Evolutionary conservation across 1,140 invertebrate species (phyloP), one percentile per base, ranked within the genome.

Genomic region (Pseudomyrmex pallidus): DNA sequence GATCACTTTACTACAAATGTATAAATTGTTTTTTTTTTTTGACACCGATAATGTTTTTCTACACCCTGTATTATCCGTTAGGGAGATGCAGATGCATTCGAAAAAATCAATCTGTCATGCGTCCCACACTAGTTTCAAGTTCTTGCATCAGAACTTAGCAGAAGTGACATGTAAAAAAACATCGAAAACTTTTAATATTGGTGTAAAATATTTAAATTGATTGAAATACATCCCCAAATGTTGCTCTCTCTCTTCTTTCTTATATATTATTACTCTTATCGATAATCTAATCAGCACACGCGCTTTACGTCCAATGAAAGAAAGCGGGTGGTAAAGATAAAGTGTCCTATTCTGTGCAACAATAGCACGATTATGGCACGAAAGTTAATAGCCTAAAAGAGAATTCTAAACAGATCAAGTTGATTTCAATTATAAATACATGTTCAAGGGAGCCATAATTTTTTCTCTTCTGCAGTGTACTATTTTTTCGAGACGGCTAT

Each of bases 321-420:
- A 70, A 59, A 70, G 12, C 15, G 59, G 66, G 22, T 80, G 76
- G 54, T 80, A 80, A 35, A 80, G 64, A 13, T 80, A 46, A 35
- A 84, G 59, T 74, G 74, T 70, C 63, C 56, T 85, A 61, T 59
- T 83, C 74, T 83, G 20, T 83, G 73, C 63, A 85, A 82, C 46
- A 67, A 80, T 68, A 74, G 64, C 12, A 70, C 13, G 46, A 74
- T 44, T 88, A 88, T 88, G 87, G 87, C 87, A 88, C 86, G 12
- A 87, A 84, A 87, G 48, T 68, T 68, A 67, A 74, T 48, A 35
- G 35, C 9, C 57, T 64, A 20, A 88, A 88, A 88, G 44, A 68
- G 54, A 77, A 87, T 25, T 63, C 66, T 68, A 85, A 85, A 85
- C 17, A 57, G 22, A 20, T 86, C 59, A 86, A 64, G 10, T 84